Evolutionary conservation across 2,888 invertebrate species (phyloP), one percentile per base, ranked within the genome.

Genomic region (Aromia moschata): DNA sequence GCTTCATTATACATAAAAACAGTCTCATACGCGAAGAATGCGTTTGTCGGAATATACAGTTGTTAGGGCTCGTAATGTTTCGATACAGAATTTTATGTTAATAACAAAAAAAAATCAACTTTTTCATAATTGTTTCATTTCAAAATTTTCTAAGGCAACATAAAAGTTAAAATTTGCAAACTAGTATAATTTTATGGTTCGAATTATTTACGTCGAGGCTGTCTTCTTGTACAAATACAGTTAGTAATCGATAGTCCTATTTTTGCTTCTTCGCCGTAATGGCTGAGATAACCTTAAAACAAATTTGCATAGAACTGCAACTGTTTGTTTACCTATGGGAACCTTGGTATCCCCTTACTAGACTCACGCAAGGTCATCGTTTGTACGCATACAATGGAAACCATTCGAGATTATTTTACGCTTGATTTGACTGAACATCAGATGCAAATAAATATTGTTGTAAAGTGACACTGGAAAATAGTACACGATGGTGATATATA

Each of bases 221-320:
- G 25, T 25, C 25, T 25, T 25, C 10, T 33, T 2, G n/a, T 33
- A 33, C 5, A 11, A 7, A 33, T 33, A 33, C 33, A 3, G 11
- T n/a, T 10, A 33, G n/a, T 11, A 10, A 33, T 33, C 7, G n/a
- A 33, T 33, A 33, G 33, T 33, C n/a, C 33, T 33, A 33, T 44
- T 30, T 14, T 30, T 44, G 25, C 11, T 5, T 12, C 30, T 30
- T 17, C 14, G 9, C 15, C 30, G 25, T 30, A 30, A 12, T 30
- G n/a, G 9, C 15, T 44, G 25, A 14, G 14, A 12, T 30, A 44
- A 44, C 44, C 44, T 44, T 44, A 44, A 25, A 44, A 30, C 30
- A 1, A 30, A 44, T 15, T 15, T 20, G 30, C 44, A 44, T 44
- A 30, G 30, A 25, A 44, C 30, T 44, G 44, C 44, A 44, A 30